These are phyloP conservation scores for Leguminivora glycinivorella DNA, from an alignment of 1,140 invertebrate species.

Conservation along the genomic window DNA sequence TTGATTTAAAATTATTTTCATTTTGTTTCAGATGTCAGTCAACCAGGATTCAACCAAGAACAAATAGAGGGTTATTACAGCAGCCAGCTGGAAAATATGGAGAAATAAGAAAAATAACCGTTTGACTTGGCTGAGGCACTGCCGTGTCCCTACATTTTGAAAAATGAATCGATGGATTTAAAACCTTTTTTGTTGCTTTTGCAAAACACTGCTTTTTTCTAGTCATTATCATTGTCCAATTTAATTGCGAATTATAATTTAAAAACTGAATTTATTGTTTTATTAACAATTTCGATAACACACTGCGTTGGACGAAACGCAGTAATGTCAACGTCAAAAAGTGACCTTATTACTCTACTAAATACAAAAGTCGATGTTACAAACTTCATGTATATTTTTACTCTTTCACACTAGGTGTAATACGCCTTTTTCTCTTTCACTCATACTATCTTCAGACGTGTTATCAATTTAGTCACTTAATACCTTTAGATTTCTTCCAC, in stretches of 20 bases:
- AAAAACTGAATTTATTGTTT: not conserved
- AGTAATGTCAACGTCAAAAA: slow-evolving; percentile 1
- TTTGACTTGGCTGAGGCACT: not conserved
- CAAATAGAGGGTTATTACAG: slow-evolving; percentile 40
- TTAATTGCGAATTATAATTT: slow-evolving; percentile 36
- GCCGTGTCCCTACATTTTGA: not conserved
- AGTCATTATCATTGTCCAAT: slow-evolving; percentile 30
- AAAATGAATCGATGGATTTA: not conserved
- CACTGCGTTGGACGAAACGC: not conserved
- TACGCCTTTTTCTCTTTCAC: not conserved
- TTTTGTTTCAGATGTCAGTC: slow-evolving; percentile 39
- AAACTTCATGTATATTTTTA: not conserved
- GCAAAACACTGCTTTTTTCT: not conserved
- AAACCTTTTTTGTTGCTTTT: slow-evolving; percentile 4
- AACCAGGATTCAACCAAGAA: slow-evolving; percentile 34
- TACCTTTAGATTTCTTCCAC: slow-evolving; percentile 54
- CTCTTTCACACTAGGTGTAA: not conserved
- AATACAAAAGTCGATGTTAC: not conserved
- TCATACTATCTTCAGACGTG: not conserved
- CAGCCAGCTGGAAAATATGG: slow-evolving; percentile 45
- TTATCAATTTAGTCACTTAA: slow-evolving; percentile 13
- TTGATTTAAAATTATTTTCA: not conserved
- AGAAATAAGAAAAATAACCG: slow-evolving; percentile 30
- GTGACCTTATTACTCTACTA: not conserved
- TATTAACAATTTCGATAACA: not conserved